Evolutionary conservation across 1,140 invertebrate genomes (phyloP).

Genomic region (Temnothorax longispinosus): DNA sequence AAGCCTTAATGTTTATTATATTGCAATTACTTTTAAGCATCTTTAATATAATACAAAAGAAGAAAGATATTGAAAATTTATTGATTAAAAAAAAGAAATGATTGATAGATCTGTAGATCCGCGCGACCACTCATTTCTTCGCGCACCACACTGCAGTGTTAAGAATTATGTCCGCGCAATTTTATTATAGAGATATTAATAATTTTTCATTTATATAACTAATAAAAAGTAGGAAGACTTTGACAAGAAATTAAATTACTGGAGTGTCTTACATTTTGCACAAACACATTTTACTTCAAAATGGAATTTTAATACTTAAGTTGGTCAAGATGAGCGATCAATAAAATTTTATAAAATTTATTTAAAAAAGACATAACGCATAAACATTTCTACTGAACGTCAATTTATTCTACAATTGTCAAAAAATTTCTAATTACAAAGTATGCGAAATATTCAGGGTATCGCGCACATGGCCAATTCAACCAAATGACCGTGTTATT

Average conservation of each 20-base stretch:
- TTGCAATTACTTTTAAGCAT: background rate
- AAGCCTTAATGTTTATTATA: background rate
- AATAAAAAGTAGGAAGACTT: too few species aligned
- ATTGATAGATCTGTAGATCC: background rate
- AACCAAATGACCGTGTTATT: conserved; percentile 2
- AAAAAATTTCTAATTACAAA: background rate
- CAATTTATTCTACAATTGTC: background rate
- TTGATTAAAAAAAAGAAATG: background rate
- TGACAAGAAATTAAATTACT: background rate
- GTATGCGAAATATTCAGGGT: background rate
- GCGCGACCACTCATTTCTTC: background rate
- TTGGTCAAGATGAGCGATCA: background rate
- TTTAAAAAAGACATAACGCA: background rate
- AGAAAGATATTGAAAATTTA: background rate
- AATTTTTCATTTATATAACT: background rate
- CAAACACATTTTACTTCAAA: background rate
- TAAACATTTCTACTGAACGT: background rate
- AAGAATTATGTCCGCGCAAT: background rate
- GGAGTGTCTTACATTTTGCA: background rate
- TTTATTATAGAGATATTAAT: background rate
- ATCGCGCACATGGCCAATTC: background rate
- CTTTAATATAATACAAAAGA: background rate
- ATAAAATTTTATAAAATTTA: background rate
- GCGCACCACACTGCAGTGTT: background rate
- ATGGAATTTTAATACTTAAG: background rate